These are phyloP conservation scores for Latheticus oryzae DNA, from an alignment of 2,888 invertebrate species.

Conservation along the genomic window DNA sequence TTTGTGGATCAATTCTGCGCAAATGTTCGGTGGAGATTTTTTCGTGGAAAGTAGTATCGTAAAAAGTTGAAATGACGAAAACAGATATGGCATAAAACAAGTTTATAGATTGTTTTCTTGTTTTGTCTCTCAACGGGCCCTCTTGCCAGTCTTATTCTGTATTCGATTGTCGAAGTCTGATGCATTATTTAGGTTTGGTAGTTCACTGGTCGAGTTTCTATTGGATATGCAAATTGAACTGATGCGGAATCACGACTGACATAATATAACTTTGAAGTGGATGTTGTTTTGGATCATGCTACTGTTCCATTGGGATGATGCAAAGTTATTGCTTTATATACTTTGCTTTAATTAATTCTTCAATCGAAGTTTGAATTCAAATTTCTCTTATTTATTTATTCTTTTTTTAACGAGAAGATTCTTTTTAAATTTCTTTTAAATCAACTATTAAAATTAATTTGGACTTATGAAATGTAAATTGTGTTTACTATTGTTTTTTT, in stretches of 20 bases:
- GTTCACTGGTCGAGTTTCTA: conserved; percentile 15
- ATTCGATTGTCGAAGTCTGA: conserved; percentile 50
- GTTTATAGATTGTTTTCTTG: conserved; percentile 55
- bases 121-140: conserved; percentile 32
- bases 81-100: conserved; percentile 55
- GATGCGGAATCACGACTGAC: conserved; percentile 27
- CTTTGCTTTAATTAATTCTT: conserved; percentile 7
- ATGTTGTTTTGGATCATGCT: conserved; percentile 21
- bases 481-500: too few species aligned
- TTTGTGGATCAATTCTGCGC: conserved; percentile 56
- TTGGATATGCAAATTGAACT: conserved; percentile 30
- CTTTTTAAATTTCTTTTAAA: too few species aligned
- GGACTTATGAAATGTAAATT: too few species aligned
- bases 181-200: conserved; percentile 54
- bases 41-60: conserved; percentile 37
- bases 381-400: background rate
- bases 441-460: too few species aligned
- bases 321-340: background rate
- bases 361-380: background rate
- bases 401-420: too few species aligned
- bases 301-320: conserved; percentile 6
- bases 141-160: conserved; percentile 45
- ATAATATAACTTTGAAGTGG: conserved; percentile 22
- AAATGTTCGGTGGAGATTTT: conserved; percentile 54
- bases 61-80: conserved; percentile 55